Percentiles rank a stretch among this genome's conserved stretches.
These are phyloP conservation scores for Steinernema carpocapsae DNA, from an alignment of 2,888 invertebrate genomes.

Conservation along the genomic window DNA sequence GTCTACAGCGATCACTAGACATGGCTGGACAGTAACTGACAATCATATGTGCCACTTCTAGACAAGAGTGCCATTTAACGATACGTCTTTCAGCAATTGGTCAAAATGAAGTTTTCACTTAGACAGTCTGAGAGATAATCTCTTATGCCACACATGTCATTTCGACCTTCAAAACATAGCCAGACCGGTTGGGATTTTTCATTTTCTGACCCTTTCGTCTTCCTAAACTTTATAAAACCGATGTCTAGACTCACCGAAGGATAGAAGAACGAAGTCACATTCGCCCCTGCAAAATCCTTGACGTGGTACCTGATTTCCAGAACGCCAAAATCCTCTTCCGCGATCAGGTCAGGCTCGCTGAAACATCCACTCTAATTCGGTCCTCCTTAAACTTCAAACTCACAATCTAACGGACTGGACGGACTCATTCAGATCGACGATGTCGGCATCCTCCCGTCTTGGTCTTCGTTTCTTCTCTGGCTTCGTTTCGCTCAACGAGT, in stretches of 20 bases:
- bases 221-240: too few relatives aligned
- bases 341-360: neutral
- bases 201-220: too few relatives aligned
- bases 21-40: too few relatives aligned
- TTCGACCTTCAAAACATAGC: too few relatives aligned
- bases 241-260: neutral
- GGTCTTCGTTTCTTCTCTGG: neutral
- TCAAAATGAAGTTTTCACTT: too few relatives aligned
- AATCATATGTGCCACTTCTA: too few relatives aligned
- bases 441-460: neutral
- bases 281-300: neutral
- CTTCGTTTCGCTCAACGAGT: neutral
- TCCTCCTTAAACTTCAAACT: too few relatives aligned
- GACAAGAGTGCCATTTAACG: too few relatives aligned
- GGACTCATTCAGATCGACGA: neutral
- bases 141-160: too few relatives aligned
- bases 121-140: neutral
- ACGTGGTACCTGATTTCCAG: neutral
- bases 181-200: too few relatives aligned
- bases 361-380: neutral
- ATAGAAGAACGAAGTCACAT: conserved; percentile 1
- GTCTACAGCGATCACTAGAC: too few relatives aligned
- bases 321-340: neutral
- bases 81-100: too few relatives aligned
- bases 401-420: neutral